Conservation (phyloP, 92 coral and sea anemone genomes). For the Palythoa heliodiscus region DNA sequence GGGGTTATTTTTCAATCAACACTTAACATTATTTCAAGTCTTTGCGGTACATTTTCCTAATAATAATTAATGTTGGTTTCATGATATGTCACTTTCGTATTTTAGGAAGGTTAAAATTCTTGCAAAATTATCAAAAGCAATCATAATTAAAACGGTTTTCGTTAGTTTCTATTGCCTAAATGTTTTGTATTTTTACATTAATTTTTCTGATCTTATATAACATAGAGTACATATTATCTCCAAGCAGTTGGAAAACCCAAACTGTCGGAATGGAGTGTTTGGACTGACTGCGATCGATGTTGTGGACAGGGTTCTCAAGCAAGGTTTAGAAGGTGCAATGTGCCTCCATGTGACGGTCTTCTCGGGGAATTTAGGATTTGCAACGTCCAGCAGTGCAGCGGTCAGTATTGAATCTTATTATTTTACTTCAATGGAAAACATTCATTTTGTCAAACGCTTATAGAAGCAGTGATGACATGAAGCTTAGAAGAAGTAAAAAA, state of each 20-base stretch:
- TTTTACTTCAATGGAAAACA: too few species aligned
- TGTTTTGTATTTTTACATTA: not conserved
- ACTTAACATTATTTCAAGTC: not conserved
- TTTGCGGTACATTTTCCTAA: too few species aligned
- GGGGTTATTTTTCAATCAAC: not conserved
- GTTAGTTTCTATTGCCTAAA: not conserved
- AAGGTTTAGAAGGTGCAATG: slow-evolving; percentile 5
- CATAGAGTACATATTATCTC: not conserved
- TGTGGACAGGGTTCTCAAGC: slow-evolving; percentile 23
- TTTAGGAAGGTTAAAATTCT: too few species aligned
- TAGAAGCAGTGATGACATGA: too few species aligned
- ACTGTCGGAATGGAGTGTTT: not conserved
- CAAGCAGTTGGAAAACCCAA: not conserved
- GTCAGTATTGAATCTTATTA: not conserved
- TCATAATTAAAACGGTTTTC: not conserved
- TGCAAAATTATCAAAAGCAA: not conserved
- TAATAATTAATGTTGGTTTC: too few species aligned
- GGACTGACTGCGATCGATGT: slow-evolving; percentile 16
- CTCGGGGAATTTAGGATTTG: slow-evolving; percentile 6
- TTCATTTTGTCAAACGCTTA: too few species aligned
- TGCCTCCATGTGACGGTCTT: not conserved
- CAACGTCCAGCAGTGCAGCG: not conserved
- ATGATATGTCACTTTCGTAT: too few species aligned
- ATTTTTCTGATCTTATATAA: not conserved
- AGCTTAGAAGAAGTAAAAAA: too few species aligned